Base-by-base conservation (phyloP, 2,888 invertebrate species). In the Salpingus planirostris region DNA sequence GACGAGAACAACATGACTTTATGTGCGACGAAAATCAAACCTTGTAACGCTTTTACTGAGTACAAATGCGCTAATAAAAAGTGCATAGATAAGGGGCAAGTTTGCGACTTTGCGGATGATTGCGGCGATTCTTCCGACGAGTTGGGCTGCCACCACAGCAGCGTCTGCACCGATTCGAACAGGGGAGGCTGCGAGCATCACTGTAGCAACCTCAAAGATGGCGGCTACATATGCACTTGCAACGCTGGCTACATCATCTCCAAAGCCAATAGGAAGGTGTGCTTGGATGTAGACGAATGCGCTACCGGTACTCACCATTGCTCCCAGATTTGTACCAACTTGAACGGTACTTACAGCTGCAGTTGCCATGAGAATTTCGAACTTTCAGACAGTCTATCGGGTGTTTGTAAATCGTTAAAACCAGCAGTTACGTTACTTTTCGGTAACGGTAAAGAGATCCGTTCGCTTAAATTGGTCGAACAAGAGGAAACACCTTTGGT, bases 1-100 rank as follows among this genome's bases (percentile, higher is more conserved):
- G 96, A 96, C 64, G 95, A 96, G 65, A 92, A 92, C 64, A 91
- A 92, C 64, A 85, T 91, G 76, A 90, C 90, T 0, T 66, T 90
- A 32, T 92, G 91, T 57, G 78, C 82, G 1, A 70, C 74, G n/a
- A 76, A 80, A 40, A 73, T 76, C 29, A 76, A 79, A 46, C 78
- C 85, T 0, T 88, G 88, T 61, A 84, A 87, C 53, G 71, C 78
- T 1, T 73, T 75, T 46, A 70, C 76, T 3, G 89, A 93, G 65
- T 92, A 83, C 65, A 80, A 83, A 55, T 95, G 95, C 64, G 83
- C 87, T 32, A 91, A 90, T 63, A 78, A 81, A 38, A 80, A 78
- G 50, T 96, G 96, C 59, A 76, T 93, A 28, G 79, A 81, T 27
- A 74, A 80, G 31, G 59, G 70, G 0, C 82, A 80, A 59, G 75